phyloP scores from a whole-genome alignment of 2,113 vertebrate species.

The Helogale parvula region DNA sequence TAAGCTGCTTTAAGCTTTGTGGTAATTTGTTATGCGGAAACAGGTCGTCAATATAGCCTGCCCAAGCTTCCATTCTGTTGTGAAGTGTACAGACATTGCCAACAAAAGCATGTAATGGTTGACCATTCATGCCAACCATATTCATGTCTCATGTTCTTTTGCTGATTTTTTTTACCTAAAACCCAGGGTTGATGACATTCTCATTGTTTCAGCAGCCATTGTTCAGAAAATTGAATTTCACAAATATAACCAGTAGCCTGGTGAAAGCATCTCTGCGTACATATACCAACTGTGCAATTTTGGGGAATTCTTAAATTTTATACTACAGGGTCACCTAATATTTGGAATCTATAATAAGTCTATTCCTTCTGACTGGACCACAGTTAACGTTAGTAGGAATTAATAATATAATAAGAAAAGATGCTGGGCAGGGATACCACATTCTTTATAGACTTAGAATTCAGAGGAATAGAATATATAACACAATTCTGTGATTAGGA shows the following conservation, averaged over 20 bases:
- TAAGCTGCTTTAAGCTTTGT: neutral
- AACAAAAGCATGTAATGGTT: neutral
- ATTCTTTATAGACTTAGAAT: neutral
- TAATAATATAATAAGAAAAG: neutral
- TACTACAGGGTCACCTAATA: neutral
- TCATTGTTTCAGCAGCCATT: slow-evolving; percentile 14
- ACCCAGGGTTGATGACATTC: neutral
- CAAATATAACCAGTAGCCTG: neutral
- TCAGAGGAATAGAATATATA: neutral
- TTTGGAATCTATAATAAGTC: neutral
- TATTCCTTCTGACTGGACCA: neutral
- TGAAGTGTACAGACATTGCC: neutral
- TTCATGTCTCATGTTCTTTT: neutral
- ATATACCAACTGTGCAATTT: neutral
- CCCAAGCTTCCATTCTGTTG: neutral
- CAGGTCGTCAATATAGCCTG: neutral
- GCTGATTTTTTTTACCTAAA: neutral
- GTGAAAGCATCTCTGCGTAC: neutral
- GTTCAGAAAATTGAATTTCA: slow-evolving; percentile 43
- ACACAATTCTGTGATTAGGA: neutral
- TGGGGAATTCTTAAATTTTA: neutral
- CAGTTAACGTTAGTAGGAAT: neutral
- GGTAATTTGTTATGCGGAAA: neutral
- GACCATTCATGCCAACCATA: neutral
- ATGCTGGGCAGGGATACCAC: neutral